These are phyloP conservation scores for Antechinus stuartii DNA, from an alignment of 2,113 vertebrate species.

Conservation along the genomic window DNA sequence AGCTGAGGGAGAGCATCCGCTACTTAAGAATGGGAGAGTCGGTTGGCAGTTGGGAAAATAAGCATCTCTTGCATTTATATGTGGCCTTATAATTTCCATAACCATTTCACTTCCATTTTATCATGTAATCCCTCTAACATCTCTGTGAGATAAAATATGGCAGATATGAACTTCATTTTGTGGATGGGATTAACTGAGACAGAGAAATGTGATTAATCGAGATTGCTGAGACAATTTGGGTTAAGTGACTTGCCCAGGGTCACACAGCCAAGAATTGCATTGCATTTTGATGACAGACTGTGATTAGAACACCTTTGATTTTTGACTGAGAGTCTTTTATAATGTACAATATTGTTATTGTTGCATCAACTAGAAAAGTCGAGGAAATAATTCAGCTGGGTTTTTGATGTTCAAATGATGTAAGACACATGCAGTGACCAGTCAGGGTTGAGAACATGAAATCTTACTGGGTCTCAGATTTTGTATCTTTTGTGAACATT, in stretches of 20 bases:
- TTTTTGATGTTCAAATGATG: not conserved
- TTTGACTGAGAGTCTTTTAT: not conserved
- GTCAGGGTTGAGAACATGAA: not conserved
- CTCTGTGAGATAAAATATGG: not conserved
- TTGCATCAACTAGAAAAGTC: not conserved
- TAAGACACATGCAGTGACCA: not conserved
- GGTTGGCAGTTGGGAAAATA: not conserved
- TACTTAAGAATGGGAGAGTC: not conserved
- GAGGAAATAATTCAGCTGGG: not conserved
- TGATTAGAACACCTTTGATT: not conserved
- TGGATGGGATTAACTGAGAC: not conserved
- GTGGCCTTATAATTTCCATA: not conserved
- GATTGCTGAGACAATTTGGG: not conserved
- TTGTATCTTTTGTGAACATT: not conserved
- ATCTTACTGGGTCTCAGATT: not conserved
- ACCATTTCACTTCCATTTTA: not conserved
- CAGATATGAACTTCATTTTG: not conserved
- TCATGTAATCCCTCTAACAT: accelerated
- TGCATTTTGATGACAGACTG: not conserved
- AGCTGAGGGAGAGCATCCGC: not conserved
- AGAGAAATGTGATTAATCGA: not conserved
- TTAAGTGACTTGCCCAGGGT: no score
- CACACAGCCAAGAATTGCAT: no score
- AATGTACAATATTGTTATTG: not conserved
- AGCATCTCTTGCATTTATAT: not conserved